These are phyloP conservation scores for Nesidiocoris tenuis DNA, from an alignment of 2,888 invertebrate species.

Conservation along the genomic window DNA sequence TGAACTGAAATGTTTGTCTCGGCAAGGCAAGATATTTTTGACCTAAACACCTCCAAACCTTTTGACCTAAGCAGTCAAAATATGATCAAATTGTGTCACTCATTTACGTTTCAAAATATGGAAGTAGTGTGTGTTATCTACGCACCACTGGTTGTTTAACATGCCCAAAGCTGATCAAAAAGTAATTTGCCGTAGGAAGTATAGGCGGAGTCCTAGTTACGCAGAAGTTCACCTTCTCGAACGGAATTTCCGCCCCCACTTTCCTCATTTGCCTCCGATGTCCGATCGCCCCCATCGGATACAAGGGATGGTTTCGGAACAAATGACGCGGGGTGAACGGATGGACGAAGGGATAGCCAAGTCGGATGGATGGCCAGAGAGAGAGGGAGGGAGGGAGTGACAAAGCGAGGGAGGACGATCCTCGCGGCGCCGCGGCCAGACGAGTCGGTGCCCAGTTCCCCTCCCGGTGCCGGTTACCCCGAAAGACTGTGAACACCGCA, in stretches of 20 bases:
- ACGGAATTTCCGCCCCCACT: not conserved
- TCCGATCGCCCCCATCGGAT: constrained; percentile 17
- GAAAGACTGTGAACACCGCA: constrained; percentile 28
- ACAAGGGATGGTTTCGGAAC: not conserved
- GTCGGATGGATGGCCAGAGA: not conserved
- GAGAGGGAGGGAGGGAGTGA: constrained; percentile 10
- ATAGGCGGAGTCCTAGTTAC: no score
- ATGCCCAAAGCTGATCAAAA: no score
- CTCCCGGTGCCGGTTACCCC: constrained; percentile 19
- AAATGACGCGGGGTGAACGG: constrained; percentile 45
- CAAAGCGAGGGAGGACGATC: not conserved
- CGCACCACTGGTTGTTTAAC: no score
- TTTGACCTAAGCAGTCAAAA: no score
- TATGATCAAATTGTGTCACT: no score
- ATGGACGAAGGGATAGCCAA: constrained; percentile 25
- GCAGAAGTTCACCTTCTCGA: no score
- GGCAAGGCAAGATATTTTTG: no score
- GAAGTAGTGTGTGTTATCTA: no score
- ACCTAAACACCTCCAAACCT: no score
- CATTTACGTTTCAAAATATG: no score
- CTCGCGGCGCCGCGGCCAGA: not conserved
- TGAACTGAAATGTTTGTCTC: no score
- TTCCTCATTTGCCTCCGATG: constrained; percentile 17
- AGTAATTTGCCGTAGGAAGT: no score
- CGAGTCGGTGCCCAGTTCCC: constrained; percentile 22